Evolutionary conservation across 30 jellyfish, hydroid and myxozoan genomes (phyloP).

Genomic region (Hydra vulgaris): DNA sequence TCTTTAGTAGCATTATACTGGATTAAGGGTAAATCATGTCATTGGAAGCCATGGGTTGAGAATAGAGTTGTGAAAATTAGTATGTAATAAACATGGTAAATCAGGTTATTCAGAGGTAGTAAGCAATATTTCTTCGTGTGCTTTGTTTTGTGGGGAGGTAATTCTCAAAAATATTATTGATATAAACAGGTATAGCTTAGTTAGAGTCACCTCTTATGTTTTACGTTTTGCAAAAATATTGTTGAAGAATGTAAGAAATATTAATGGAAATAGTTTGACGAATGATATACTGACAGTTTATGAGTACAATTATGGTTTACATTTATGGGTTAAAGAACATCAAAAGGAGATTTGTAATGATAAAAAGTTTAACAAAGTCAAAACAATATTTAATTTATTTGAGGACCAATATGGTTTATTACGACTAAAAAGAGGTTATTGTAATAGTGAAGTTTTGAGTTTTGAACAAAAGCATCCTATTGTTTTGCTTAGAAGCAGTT

Average conservation of each 20-base stretch:
- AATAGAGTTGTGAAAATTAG: neutral
- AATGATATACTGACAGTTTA: conserved; percentile 2
- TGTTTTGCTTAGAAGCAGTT: neutral
- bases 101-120: neutral
- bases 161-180: too few species aligned
- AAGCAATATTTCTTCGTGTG: neutral
- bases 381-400: conserved; percentile 17
- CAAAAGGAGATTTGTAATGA: conserved; percentile 1
- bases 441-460: neutral
- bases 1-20: conserved; percentile 47
- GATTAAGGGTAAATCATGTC: conserved; percentile 33
- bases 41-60: conserved; percentile 19
- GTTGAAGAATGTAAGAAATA: too few species aligned
- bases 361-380: neutral
- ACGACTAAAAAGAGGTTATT: conserved; percentile 18
- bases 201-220: too few species aligned
- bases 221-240: too few species aligned
- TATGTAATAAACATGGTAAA: neutral
- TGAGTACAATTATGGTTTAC: neutral
- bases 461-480: conserved; percentile 5
- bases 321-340: conserved; percentile 1
- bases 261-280: too few species aligned
- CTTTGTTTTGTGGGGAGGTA: neutral
- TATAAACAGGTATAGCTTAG: too few species aligned
- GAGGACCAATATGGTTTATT: conserved; percentile 19